Base-by-base conservation (phyloP, 2,888 invertebrate species). In the Phaonia tiefii region DNA sequence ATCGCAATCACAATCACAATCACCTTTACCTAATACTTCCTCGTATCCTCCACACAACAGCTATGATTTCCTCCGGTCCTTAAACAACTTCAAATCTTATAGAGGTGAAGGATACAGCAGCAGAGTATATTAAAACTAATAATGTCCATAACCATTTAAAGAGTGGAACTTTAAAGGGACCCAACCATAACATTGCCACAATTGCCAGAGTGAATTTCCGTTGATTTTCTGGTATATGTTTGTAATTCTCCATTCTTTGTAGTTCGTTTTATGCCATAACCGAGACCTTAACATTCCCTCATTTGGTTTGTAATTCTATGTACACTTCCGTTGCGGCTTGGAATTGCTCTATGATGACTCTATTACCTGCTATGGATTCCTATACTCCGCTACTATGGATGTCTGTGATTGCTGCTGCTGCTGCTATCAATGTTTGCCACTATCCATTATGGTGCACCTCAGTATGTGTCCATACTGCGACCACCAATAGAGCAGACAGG, bases 401-500 rank as follows among this genome's bases (percentile, higher is more conserved):
- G 49, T 1, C 49, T 15, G 3, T 10, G 31, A 54, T 22, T 25
- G 3, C 25, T 2, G 5, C 54, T 25, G 2, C 22, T 25, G 54
- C 25, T 25, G 25, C 22, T 20, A 8, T 8, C 10, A 8, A 7
- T 51, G 51, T 15, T n/a, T n/a, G n/a, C n/a, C n/a, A n/a, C n/a
- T n/a, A n/a, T n/a, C n/a, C n/a, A n/a, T n/a, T n/a, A n/a, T n/a
- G n/a, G 17, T 44, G 44, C 26, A 4, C 20, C 60, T 67, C 92
- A 97, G 97, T 98, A 97, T 90, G 93, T 96, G 69, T 97, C 97
- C 1, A 93, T 97, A 44, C 91, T 98, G 75, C 93, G 97, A 79
- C 97, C 97, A 25, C 97, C 97, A 4, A 93, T 96, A 56, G 92
- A 93, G 71, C 94, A 94, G 84, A 93, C 93, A 85, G 92, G 93